Evolutionary conservation across 2,888 invertebrate species (phyloP).

Genomic region (Cryptocephalus moraei): DNA sequence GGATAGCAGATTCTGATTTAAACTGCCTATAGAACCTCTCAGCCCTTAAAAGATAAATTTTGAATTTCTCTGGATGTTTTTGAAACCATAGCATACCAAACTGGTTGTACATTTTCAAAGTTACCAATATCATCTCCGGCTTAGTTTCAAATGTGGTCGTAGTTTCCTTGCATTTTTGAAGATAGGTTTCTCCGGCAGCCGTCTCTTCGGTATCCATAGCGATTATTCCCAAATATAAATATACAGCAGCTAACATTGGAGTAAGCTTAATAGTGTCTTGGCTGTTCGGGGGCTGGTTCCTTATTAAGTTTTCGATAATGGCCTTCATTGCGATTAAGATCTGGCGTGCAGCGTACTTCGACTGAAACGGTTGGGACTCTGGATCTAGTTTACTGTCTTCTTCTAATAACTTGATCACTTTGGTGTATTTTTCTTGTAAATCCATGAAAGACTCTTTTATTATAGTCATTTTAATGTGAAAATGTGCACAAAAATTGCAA

Average conservation of each 20-base stretch:
- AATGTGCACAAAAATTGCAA: no score
- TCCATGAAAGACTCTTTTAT: constrained; percentile 54
- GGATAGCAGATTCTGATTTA: constrained; percentile 44
- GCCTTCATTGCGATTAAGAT: constrained; percentile 54
- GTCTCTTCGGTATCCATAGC: constrained; percentile 73
- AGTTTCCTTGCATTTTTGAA: constrained; percentile 53
- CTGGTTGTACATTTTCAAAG: constrained; percentile 67
- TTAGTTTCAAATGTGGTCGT: constrained; percentile 45
- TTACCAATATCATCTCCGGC: constrained; percentile 52
- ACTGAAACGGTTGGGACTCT: constrained; percentile 63
- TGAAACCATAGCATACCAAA: constrained; percentile 72
- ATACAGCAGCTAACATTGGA: constrained; percentile 53
- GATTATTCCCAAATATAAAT: constrained; percentile 66
- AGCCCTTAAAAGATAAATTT: constrained; percentile 54
- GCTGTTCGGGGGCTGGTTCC: constrained; percentile 31
- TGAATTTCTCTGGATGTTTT: constrained; percentile 56
- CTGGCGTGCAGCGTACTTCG: constrained; percentile 71
- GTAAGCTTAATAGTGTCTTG: constrained; percentile 8
- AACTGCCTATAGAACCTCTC: constrained; percentile 56
- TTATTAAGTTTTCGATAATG: constrained; percentile 43
- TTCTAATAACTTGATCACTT: constrained; percentile 55
- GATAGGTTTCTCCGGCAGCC: constrained; percentile 57
- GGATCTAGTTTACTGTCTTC: constrained; percentile 68
- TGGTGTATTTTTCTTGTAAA: constrained; percentile 59
- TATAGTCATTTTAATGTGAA: constrained; percentile 34